phyloP scores from a whole-genome alignment of 2,113 vertebrate species.

The Oryzias curvinotus region DNA sequence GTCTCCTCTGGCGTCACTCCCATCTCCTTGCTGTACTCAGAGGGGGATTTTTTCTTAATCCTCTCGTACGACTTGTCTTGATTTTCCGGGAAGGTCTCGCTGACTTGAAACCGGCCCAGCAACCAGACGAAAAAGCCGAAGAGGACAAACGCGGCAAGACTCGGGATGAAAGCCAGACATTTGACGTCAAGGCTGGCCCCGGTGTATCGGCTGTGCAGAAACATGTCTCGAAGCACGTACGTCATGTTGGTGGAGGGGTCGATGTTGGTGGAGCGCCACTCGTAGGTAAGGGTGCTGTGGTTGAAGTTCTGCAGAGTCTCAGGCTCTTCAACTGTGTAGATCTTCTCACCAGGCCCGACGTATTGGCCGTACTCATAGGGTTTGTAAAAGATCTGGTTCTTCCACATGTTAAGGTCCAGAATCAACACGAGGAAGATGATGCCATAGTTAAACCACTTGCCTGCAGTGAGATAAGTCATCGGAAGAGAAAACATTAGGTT shows the following conservation, averaged over 20 bases:
- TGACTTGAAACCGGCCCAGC: constrained; percentile 93
- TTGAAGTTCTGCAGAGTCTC: constrained; percentile 90
- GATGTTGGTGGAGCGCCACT: constrained; percentile 87
- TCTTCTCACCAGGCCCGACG: constrained; percentile 93
- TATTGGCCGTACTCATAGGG: constrained; percentile 98
- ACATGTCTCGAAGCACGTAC: constrained; percentile 88
- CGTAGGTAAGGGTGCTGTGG: constrained; percentile 90
- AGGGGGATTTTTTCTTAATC: constrained; percentile 93
- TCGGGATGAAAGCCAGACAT: constrained; percentile 94
- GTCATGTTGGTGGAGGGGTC: constrained; percentile 86
- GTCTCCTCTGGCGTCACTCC: constrained; percentile 88
- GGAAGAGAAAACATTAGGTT: background rate
- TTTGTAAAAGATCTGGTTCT: constrained; percentile 99
- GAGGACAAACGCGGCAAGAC: constrained; percentile 89
- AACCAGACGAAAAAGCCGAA: constrained; percentile 96
- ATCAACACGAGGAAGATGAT: constrained; percentile 98
- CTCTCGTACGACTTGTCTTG: constrained; percentile 90
- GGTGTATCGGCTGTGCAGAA: constrained; percentile 91
- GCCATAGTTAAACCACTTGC: constrained; percentile 99
- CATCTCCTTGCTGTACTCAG: constrained; percentile 87
- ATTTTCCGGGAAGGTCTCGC: constrained; percentile 89
- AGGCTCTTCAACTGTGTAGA: constrained; percentile 92
- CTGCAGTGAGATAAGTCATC: constrained; percentile 68
- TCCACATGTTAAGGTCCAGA: constrained; percentile 99
- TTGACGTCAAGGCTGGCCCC: constrained; percentile 91